Evolutionary conservation across 2,113 vertebrate species (phyloP).

Genomic region (Sinocyclocheilus anshuiensis): DNA sequence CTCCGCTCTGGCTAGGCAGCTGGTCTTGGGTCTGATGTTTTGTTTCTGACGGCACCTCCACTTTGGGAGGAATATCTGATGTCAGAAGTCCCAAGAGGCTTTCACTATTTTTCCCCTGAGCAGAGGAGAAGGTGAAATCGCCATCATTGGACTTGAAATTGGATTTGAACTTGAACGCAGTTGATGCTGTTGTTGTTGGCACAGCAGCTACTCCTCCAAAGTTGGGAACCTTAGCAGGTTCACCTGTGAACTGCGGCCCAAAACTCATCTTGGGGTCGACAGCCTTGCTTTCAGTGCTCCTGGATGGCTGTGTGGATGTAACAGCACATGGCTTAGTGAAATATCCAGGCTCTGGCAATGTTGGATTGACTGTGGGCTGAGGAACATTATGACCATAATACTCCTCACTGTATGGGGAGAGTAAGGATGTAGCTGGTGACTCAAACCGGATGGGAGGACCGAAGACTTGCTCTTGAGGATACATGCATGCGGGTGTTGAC

Average conservation of each 20-base stretch:
- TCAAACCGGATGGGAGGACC: conserved; percentile 87
- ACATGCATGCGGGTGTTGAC: conserved; percentile 84
- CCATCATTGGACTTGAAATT: conserved; percentile 98
- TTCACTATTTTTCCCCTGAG: conserved; percentile 82
- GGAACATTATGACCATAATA: conserved; percentile 87
- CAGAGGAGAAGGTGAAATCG: conserved; percentile 91
- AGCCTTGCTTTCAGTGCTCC: conserved; percentile 80
- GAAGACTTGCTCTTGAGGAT: conserved; percentile 89
- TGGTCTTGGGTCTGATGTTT: conserved; percentile 69
- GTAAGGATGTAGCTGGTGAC: conserved; percentile 84
- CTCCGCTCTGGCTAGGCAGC: conserved; percentile 66
- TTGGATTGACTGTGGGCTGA: conserved; percentile 85
- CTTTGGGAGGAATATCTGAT: conserved; percentile 83
- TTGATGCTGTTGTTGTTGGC: conserved; percentile 77
- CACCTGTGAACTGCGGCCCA: conserved; percentile 76
- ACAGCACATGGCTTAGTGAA: conserved; percentile 88
- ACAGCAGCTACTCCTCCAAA: conserved; percentile 71
- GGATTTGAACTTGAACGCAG: conserved; percentile 94
- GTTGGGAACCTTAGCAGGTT: conserved; percentile 79
- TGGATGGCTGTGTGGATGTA: conserved; percentile 72
- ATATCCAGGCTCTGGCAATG: conserved; percentile 93
- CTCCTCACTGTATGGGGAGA: conserved; percentile 91
- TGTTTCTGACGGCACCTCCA: conserved; percentile 72
- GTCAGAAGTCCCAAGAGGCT: conserved; percentile 90
- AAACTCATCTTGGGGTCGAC: conserved; percentile 85